Evolutionary conservation across 2,113 vertebrate genomes (phyloP).

Genomic region (Brienomyrus longianalis): DNA sequence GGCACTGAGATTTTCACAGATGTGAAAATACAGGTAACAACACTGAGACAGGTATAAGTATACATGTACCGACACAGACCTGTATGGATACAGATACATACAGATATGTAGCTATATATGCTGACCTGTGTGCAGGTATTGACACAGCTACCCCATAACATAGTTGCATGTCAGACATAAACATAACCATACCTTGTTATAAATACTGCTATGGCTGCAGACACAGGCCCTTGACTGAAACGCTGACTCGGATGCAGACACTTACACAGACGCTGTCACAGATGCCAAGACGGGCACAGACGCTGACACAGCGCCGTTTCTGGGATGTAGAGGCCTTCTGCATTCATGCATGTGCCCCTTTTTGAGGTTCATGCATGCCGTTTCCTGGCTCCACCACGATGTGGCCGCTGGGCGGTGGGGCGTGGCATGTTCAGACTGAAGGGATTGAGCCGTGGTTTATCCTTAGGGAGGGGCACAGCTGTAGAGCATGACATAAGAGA

Average conservation of each 20-base stretch:
- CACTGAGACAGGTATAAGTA: no score
- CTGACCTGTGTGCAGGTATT: background rate
- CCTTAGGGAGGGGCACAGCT: background rate
- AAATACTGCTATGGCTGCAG: background rate
- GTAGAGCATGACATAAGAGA: background rate
- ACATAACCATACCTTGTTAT: background rate
- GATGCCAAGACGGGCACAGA: background rate
- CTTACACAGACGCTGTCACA: background rate
- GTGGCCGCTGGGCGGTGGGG: background rate
- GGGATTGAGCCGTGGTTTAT: background rate
- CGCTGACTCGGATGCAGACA: background rate
- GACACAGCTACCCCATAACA: background rate
- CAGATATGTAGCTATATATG: background rate
- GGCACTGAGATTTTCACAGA: no score
- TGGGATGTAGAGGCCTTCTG: background rate
- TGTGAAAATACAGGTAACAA: no score
- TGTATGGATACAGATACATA: background rate
- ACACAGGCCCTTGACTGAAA: background rate
- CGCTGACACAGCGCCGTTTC: background rate
- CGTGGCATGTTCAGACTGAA: background rate
- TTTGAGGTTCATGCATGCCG: background rate
- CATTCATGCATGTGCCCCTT: background rate
- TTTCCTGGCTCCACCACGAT: background rate
- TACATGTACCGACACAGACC: background rate
- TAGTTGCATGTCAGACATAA: background rate